Evolutionary conservation across 1,140 invertebrate genomes (phyloP), one percentile per base, ranked within the genome.

Genomic region (Cyrtorhinus lividipennis): DNA sequence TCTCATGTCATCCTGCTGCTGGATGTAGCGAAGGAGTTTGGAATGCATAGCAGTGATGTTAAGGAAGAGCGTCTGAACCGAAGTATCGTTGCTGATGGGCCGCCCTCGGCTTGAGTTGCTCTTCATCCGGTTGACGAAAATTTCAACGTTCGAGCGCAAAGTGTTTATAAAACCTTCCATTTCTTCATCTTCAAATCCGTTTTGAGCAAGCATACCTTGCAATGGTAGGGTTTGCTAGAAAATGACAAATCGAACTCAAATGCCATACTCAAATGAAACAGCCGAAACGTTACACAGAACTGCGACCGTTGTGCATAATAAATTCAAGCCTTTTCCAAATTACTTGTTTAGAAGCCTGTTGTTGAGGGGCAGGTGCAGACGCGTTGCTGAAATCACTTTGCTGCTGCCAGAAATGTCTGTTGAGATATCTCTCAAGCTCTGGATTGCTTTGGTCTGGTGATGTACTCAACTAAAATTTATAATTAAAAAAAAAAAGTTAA

Each of bases 51-150:
- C 85, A 0, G 94, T 97, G 26, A 99, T 88, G 66, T 93, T 97
- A 82, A 95, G 87, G 69, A 99, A 99, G 15, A 98, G 76, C 1
- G 90, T 90, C 75, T 99, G 95, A 5, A 99, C 95, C n/a, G 93
- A 90, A 22, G 87, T 90, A 71, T 99, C 97, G 71, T 95, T 96
- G 22, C 93, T 87, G 68, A 99, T 97, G 3, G 90, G 92, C 46
- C 97, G 81, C 0, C 95, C 95, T 64, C 95, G 79, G 61, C 89
- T 91, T 0, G 93, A 93, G 73, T 99, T 97, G 62, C 92, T 95
- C 71, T 96, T 95, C 92, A 99, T 98, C 67, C 91, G 83, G 75
- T 98, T 99, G 5, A 97, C 91, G 79, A 99, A 98, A 64, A 98
- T 97, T 75, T 98, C 95, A 8, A 95, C 84, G 72, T 94, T 90